These are phyloP conservation scores for Ladona fulva DNA, from an alignment of 1,140 invertebrate species.

Conservation along the genomic window DNA sequence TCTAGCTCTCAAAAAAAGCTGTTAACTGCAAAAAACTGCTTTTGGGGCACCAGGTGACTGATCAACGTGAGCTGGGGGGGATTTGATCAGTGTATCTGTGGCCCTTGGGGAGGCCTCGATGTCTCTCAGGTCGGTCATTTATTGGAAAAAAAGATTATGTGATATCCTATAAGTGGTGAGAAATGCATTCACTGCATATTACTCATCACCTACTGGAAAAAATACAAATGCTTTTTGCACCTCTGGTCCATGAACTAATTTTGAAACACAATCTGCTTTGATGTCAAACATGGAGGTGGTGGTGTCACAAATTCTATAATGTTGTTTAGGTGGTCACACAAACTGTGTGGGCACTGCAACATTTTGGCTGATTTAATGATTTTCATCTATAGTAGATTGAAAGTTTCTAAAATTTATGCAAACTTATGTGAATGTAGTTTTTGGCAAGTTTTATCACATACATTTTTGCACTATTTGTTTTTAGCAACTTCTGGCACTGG, in stretches of 20 bases:
- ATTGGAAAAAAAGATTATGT: background rate
- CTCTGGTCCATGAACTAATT: conserved; percentile 5
- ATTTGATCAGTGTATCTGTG: background rate
- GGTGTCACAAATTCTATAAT: background rate
- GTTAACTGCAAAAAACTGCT: conserved; percentile 19
- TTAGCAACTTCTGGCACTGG: conserved; percentile 3
- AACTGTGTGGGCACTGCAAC: background rate
- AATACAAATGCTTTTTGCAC: background rate
- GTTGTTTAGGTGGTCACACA: background rate
- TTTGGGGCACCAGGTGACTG: conserved; percentile 1
- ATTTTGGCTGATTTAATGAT: background rate
- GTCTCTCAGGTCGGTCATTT: background rate
- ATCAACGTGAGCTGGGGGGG: background rate
- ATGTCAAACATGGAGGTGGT: background rate
- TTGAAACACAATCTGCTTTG: background rate
- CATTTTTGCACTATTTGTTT: background rate
- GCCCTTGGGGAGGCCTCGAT: background rate
- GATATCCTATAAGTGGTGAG: background rate
- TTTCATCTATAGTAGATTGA: background rate
- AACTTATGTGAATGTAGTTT: background rate
- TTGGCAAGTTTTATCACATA: conserved; percentile 6
- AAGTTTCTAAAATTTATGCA: background rate
- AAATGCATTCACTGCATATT: background rate
- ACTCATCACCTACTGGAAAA: background rate
- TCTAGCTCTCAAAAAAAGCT: conserved; percentile 22